Evolutionary conservation across 2,113 vertebrate species (phyloP).

Genomic region (Oryzias celebensis): DNA sequence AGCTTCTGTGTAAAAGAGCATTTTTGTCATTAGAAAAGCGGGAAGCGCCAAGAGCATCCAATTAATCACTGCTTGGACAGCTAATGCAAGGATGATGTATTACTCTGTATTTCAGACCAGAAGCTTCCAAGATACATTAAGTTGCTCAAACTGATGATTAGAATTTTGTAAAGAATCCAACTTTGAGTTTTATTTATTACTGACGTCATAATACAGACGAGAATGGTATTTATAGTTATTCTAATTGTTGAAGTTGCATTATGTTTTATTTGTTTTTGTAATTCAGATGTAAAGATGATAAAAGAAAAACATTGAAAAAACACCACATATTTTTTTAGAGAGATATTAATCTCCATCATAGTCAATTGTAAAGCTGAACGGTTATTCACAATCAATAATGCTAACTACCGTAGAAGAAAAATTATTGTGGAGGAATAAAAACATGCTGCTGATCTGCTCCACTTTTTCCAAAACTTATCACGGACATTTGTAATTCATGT

Average conservation of each 20-base stretch:
- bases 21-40: conserved; percentile 21
- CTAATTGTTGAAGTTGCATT: no score
- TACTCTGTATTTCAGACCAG: conserved; percentile 13
- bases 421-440: conserved; percentile 45
- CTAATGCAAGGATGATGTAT: conserved; percentile 22
- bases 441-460: conserved; percentile 19
- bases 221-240: not conserved
- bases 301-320: no score
- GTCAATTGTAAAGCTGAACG: conserved; percentile 23
- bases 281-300: no score
- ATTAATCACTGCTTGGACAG: conserved; percentile 21
- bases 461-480: conserved; percentile 43
- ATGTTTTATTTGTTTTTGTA: no score
- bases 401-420: conserved; percentile 45
- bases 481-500: conserved; percentile 67
- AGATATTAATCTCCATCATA: no score
- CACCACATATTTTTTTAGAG: no score
- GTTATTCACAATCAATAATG: conserved; percentile 14
- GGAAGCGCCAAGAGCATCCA: not conserved
- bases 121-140: conserved; percentile 15
- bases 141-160: conserved; percentile 4
- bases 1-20: not conserved
- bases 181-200: not conserved
- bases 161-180: conserved; percentile 4
- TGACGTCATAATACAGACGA: not conserved